phyloP scores from a whole-genome alignment of 2,888 invertebrate species.

The Hipparchia semele region DNA sequence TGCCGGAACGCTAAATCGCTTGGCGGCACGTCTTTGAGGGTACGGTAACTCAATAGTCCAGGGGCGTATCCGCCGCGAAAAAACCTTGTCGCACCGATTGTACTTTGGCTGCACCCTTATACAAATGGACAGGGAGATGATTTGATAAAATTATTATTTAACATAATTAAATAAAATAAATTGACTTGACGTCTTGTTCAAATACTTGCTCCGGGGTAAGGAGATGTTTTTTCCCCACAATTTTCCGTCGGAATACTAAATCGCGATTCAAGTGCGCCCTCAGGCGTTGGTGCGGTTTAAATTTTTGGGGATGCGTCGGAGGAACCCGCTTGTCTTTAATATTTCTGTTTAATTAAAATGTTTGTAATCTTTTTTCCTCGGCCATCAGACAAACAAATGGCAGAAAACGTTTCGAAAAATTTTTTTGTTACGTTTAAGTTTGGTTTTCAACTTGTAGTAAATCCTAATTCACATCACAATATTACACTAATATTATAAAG shows the following conservation, averaged over 20 bases:
- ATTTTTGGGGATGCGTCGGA: conserved; percentile 13
- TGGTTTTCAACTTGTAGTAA: no score
- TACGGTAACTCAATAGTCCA: no score
- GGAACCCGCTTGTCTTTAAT: background rate
- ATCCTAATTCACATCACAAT: no score
- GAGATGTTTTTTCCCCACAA: conserved; percentile 41
- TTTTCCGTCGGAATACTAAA: conserved; percentile 44
- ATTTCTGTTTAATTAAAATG: background rate
- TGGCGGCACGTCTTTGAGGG: no score
- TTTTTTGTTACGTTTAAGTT: no score
- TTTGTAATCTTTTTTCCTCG: no score
- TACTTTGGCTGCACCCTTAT: background rate
- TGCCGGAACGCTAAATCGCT: no score
- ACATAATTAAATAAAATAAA: conserved; percentile 26
- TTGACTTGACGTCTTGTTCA: conserved; percentile 29
- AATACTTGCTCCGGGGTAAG: conserved; percentile 36
- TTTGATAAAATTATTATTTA: conserved; percentile 20
- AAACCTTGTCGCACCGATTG: no score
- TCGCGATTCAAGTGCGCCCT: conserved; percentile 39
- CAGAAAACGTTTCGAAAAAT: no score
- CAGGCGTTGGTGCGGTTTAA: conserved; percentile 25
- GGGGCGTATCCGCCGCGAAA: no score
- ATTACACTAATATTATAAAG: no score
- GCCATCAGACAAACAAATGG: no score
- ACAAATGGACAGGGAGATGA: background rate